Evolutionary conservation across 2,797 vertebrate genomes (phyloP), one percentile per base, ranked within the genome.

Genomic region (Muscicapa comitata): DNA sequence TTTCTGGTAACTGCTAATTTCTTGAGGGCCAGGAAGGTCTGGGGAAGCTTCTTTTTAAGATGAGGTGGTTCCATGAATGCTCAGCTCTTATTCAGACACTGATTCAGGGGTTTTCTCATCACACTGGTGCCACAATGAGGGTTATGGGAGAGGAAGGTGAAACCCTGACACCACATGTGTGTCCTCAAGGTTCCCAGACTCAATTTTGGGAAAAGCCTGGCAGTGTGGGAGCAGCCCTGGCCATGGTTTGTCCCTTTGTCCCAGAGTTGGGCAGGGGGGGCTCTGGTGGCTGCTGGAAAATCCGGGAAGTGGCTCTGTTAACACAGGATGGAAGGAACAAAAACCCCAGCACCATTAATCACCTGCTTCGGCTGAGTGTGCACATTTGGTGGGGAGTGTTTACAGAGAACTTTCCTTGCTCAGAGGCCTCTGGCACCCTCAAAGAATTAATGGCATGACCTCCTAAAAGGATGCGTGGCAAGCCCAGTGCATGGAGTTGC

Each of bases 301-400:
- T 43, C 68, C 7, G 7, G 92, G 72, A 95, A 92, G 54, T 4
- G 31, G 26, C 65, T 91, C 88, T 63, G 61, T 79, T 91, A 83
- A 88, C 88, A 92, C 96, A 93, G 95, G 92, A 94, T 92, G 86
- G 84, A 94, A 88, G 84, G 91, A 88, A 95, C 88, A 90, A 96
- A 92, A 90, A 84, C 17, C 55, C 50, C 54, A 31, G 31, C 19
- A 17, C 15, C 72, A 93, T 96, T 66, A 95, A 97, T 97, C 95
- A 96, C 53, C 10, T 4, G 0, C 65, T 90, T 16, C 0, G 1
- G 84, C 92, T 68, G 93, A 95, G 59, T 47, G 61, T 57, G 92
- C 94, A 65, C 11, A 37, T 92, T 83, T 4, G 13, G 42, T 65
- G 75, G 72, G 21, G 3, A 85, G 28, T 95, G 94, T 94, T 97